These are phyloP conservation scores for Cherax quadricarinatus DNA, from an alignment of 1,140 invertebrate species.

Conservation along the genomic window DNA sequence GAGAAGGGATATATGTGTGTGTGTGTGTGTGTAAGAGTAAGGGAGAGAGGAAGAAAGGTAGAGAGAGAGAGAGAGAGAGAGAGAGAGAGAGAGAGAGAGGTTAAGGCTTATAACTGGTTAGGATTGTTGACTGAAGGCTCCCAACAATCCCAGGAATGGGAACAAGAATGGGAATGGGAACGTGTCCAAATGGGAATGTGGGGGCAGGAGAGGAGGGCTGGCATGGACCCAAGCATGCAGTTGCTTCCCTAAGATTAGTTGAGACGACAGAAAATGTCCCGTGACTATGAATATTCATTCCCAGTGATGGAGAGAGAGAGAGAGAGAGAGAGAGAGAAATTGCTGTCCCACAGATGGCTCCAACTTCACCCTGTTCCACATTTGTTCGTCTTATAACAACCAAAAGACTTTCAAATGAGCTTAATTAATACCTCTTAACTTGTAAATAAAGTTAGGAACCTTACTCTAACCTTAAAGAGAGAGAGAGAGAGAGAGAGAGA, in stretches of 20 bases:
- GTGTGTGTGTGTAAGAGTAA: too few species aligned
- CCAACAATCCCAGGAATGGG: background rate
- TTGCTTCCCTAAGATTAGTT: constrained; percentile 4
- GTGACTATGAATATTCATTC: constrained; percentile 5
- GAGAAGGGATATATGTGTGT: too few species aligned
- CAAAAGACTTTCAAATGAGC: too few species aligned
- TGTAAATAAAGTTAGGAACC: too few species aligned
- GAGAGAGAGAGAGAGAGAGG: background rate
- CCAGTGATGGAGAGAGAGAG: background rate
- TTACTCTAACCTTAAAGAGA: too few species aligned
- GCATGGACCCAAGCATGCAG: background rate
- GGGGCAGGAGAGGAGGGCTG: background rate
- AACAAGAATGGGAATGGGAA: background rate
- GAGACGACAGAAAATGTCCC: constrained; percentile 2
- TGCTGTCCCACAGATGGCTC: too few species aligned
- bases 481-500: background rate
- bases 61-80: background rate
- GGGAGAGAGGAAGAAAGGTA: too few species aligned
- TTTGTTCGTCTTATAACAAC: too few species aligned
- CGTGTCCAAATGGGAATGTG: background rate
- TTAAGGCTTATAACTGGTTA: background rate
- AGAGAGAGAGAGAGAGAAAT: background rate
- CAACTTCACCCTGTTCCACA: too few species aligned
- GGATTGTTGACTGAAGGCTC: constrained; percentile 8
- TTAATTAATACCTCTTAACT: too few species aligned